Evolutionary conservation across 1,140 invertebrate genomes (phyloP).

Genomic region (Homalodisca vitripennis): DNA sequence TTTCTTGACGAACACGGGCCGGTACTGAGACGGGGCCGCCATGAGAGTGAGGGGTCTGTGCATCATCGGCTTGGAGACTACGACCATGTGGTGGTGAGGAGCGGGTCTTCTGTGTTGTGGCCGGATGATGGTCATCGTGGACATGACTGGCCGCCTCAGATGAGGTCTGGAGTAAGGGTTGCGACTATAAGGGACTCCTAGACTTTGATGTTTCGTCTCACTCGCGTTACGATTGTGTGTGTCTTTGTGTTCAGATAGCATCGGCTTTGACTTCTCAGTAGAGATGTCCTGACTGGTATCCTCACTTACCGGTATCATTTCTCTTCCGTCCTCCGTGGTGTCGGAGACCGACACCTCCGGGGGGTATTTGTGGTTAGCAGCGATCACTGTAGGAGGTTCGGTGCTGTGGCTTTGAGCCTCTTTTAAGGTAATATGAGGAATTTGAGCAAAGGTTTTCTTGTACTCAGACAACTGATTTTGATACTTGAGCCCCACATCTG

Average conservation of each 20-base stretch:
- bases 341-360: not conserved
- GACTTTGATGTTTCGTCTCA: not conserved
- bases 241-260: not conserved
- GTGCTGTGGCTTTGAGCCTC: not conserved
- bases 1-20: slow-evolving; percentile 37
- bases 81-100: slow-evolving; percentile 8
- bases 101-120: slow-evolving; percentile 28
- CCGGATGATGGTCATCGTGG: slow-evolving; percentile 29
- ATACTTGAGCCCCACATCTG: not conserved
- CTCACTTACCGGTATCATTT: slow-evolving; percentile 36
- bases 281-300: slow-evolving; percentile 21
- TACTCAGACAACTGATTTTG: slow-evolving; percentile 19
- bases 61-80: slow-evolving; percentile 25
- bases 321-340: not conserved
- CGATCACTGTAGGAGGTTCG: not conserved
- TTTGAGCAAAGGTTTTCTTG: slow-evolving; percentile 27
- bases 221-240: not conserved
- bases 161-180: not conserved
- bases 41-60: slow-evolving; percentile 28
- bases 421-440: not conserved
- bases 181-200: not conserved
- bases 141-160: not conserved
- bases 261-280: not conserved
- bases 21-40: slow-evolving; percentile 23
- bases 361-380: slow-evolving; percentile 10